phyloP scores from a whole-genome alignment of 2,888 invertebrate genomes.

The Cephus pulcher region DNA sequence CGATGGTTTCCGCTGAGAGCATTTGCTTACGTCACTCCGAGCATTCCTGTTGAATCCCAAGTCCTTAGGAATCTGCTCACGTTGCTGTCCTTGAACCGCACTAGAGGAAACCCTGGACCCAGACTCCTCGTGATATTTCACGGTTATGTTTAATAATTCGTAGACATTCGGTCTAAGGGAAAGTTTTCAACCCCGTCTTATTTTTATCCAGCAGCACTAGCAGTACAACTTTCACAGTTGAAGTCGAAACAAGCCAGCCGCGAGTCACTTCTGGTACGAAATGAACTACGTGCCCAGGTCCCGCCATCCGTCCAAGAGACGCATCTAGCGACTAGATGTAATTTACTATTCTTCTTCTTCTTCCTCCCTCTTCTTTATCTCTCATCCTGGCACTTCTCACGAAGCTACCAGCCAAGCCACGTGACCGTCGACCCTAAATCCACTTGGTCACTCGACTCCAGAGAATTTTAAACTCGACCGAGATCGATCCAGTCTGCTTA shows the following conservation, averaged over 20 bases:
- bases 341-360: background rate
- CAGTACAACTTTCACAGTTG: slow-evolving; percentile 17
- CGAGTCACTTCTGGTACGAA: slow-evolving; percentile 39
- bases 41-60: background rate
- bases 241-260: slow-evolving; percentile 20
- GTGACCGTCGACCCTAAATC: background rate
- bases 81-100: slow-evolving; percentile 25
- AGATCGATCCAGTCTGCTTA: background rate
- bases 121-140: slow-evolving; percentile 41
- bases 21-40: background rate
- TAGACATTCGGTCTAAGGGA: slow-evolving; percentile 21
- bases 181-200: background rate
- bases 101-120: background rate
- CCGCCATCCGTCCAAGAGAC: background rate
- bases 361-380: background rate
- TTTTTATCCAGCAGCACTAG: background rate
- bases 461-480: background rate
- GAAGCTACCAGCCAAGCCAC: background rate
- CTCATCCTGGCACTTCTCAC: background rate
- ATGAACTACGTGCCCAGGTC: slow-evolving; percentile 39
- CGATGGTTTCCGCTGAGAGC: background rate
- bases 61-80: slow-evolving; percentile 36
- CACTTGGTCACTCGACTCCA: background rate
- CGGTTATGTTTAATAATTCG: slow-evolving; percentile 53
- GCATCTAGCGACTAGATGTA: background rate